phyloP scores from a whole-genome alignment of 2,113 vertebrate species.

The Hippolais icterina region DNA sequence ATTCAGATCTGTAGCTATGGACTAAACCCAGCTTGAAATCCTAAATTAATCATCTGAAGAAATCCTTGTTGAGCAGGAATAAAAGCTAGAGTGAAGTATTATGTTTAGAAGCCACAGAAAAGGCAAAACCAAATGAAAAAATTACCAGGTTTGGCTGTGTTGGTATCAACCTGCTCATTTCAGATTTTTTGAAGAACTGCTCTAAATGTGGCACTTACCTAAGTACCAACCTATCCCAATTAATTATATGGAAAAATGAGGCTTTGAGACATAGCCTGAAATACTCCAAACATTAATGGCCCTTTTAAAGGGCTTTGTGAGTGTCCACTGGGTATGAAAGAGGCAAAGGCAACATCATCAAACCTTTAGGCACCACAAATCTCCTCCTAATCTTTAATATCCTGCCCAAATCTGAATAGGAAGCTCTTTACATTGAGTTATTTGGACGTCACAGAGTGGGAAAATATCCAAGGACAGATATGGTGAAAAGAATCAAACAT shows the following conservation, averaged over 20 bases:
- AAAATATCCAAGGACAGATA: not conserved
- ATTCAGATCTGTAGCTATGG: not conserved
- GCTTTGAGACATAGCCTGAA: not conserved
- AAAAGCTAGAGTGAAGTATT: not conserved
- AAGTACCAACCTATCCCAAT: not conserved
- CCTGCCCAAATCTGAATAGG: not conserved
- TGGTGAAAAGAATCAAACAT: not conserved
- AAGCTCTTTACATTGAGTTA: not conserved
- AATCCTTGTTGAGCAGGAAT: not conserved
- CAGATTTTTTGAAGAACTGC: not conserved
- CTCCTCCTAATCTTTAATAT: not conserved
- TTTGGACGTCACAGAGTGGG: not conserved
- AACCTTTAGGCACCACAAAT: not conserved
- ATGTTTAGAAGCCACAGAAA: not conserved
- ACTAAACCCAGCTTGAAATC: not conserved
- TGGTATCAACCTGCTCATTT: not conserved
- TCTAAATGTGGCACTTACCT: not conserved
- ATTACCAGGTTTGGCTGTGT: not conserved
- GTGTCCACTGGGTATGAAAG: not conserved
- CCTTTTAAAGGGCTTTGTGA: not conserved
- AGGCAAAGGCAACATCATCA: not conserved
- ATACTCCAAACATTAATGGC: not conserved
- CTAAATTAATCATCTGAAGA: not conserved
- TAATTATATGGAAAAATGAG: not conserved
- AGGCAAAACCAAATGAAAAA: not conserved